Evolutionary conservation across 2,113 vertebrate genomes (phyloP).

Genomic region (Cavia porcellus): DNA sequence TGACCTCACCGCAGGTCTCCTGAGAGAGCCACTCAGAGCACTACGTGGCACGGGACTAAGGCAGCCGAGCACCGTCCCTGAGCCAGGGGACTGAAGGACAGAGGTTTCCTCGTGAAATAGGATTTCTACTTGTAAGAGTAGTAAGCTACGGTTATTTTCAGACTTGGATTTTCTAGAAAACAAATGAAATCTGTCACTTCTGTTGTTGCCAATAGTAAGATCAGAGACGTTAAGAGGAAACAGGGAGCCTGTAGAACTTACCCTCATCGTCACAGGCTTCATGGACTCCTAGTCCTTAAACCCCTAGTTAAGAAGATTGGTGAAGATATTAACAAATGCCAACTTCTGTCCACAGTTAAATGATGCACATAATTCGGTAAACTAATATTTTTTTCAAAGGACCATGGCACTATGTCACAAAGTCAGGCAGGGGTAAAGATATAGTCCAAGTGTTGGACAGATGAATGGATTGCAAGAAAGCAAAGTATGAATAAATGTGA

Average conservation of each 20-base stretch:
- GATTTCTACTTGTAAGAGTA: not conserved
- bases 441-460: not conserved
- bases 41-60: no score
- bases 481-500: no score
- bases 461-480: not conserved
- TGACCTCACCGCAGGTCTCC: not conserved
- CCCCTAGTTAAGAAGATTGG: not conserved
- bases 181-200: not conserved
- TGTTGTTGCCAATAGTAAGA: not conserved
- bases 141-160: not conserved
- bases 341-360: not conserved
- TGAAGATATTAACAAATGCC: not conserved
- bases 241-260: not conserved
- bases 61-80: not conserved
- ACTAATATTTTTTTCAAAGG: not conserved
- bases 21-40: not conserved
- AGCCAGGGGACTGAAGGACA: not conserved
- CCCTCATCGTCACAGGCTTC: not conserved
- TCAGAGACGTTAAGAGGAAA: not conserved
- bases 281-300: not conserved
- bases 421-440: not conserved
- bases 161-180: constrained; percentile 2
- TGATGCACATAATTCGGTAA: not conserved
- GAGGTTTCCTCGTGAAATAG: not conserved
- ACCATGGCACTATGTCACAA: not conserved